Evolutionary conservation across 1,140 invertebrate species (phyloP).

Genomic region (Medauroidea extradentata): DNA sequence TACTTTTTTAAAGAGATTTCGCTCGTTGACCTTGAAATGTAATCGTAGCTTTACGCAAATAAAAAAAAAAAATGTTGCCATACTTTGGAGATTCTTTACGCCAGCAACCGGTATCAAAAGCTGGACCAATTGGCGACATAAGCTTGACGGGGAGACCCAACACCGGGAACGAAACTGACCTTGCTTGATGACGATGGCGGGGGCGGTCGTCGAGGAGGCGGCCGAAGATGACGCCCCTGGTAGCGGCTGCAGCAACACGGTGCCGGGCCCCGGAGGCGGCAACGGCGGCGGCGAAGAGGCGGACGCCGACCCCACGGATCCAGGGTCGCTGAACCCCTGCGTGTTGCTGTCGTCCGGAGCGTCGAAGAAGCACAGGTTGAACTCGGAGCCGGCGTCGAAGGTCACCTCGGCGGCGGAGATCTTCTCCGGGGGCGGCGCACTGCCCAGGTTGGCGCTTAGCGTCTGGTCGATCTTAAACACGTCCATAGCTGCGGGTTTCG

Average conservation of each 20-base stretch:
- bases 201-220: neutral
- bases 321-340: slow-evolving; percentile 62
- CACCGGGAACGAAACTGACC: neutral
- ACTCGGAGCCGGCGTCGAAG: slow-evolving; percentile 69
- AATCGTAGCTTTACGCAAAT: no score
- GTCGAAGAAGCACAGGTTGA: slow-evolving; percentile 75
- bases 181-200: slow-evolving; percentile 6
- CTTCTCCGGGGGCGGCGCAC: slow-evolving; percentile 11
- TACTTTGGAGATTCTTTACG: no score
- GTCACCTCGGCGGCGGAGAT: slow-evolving; percentile 24
- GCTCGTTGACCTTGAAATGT: no score
- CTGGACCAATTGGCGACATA: no score
- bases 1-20: no score
- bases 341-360: slow-evolving; percentile 55
- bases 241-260: neutral
- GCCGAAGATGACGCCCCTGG: neutral
- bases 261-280: slow-evolving; percentile 10
- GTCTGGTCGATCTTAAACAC: slow-evolving; percentile 12
- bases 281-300: slow-evolving; percentile 50
- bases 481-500: slow-evolving; percentile 1
- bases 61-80: no score
- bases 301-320: slow-evolving; percentile 57
- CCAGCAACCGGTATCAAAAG: no score
- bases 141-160: neutral
- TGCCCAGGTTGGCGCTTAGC: slow-evolving; percentile 9